Conservation (phyloP, 2,113 vertebrate species). For the Hypocryptadius cinnamomeus region DNA sequence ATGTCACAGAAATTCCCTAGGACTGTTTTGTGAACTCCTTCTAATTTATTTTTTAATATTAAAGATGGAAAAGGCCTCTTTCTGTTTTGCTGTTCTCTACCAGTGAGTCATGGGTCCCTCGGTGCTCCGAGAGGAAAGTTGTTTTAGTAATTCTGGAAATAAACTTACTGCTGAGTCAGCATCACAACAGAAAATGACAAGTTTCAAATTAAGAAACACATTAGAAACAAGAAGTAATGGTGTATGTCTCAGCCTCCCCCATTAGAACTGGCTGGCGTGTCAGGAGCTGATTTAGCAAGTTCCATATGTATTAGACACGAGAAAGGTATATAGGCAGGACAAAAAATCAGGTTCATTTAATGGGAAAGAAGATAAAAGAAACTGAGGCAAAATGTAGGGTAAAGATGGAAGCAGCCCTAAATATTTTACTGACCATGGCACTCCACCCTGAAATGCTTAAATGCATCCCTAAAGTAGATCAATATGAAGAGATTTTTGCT, state of each 20-base stretch:
- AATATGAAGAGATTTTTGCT: background rate
- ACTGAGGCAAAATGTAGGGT: background rate
- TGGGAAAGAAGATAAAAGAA: background rate
- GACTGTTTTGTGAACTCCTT: conserved; percentile 23
- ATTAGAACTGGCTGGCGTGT: background rate
- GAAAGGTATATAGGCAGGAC: background rate
- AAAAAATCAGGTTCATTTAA: background rate
- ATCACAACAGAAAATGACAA: conserved; percentile 21
- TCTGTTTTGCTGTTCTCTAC: conserved; percentile 39
- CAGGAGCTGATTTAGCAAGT: conserved; percentile 25
- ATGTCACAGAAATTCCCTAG: background rate
- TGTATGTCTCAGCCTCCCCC: background rate
- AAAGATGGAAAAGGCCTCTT: conserved; percentile 41
- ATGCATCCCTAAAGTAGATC: background rate
- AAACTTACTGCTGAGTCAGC: conserved; percentile 68
- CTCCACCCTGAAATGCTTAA: background rate
- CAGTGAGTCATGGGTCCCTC: conserved; percentile 52
- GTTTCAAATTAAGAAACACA: conserved; percentile 33
- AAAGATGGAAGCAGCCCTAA: background rate
- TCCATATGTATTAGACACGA: background rate
- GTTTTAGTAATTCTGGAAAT: conserved; percentile 69
- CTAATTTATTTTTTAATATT: conserved; percentile 57
- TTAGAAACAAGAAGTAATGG: conserved; percentile 46
- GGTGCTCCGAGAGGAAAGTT: conserved; percentile 59
- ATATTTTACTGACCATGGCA: background rate